Conservation (phyloP, 1,140 invertebrate genomes). For the Eumeta japonica region DNA sequence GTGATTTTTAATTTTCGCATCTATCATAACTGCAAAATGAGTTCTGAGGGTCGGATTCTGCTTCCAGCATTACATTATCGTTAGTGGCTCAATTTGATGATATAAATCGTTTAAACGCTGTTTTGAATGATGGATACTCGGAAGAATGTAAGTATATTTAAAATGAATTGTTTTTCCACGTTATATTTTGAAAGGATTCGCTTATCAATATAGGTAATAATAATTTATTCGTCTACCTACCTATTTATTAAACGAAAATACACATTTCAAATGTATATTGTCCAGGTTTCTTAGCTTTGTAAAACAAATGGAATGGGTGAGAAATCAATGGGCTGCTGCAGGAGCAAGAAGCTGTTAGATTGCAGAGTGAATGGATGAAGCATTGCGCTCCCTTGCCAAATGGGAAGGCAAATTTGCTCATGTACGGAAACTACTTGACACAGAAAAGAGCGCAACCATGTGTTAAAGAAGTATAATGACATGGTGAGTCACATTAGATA, state of each 20-base stretch:
- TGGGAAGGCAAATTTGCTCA: conserved; percentile 76
- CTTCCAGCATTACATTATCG: conserved; percentile 29
- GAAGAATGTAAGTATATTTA: conserved; percentile 67
- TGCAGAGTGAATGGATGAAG: conserved; percentile 67
- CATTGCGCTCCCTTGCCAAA: conserved; percentile 64
- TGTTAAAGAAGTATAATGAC: conserved; percentile 47
- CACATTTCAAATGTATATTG: background rate
- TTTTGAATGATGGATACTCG: conserved; percentile 63
- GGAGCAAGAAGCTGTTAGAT: conserved; percentile 66
- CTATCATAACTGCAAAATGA: conserved; percentile 25
- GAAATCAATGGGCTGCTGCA: conserved; percentile 66
- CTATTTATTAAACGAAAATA: background rate
- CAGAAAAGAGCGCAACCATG: conserved; percentile 68
- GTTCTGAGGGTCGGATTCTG: conserved; percentile 40
- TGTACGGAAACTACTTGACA: conserved; percentile 73
- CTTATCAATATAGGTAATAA: no score
- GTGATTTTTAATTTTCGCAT: background rate
- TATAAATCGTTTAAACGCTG: conserved; percentile 65
- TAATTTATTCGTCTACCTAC: no score
- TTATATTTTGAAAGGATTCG: no score
- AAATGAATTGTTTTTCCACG: no score
- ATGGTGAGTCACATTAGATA: conserved; percentile 23
- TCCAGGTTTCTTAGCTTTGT: conserved; percentile 72
- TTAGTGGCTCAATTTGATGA: conserved; percentile 62
- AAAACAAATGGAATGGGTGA: conserved; percentile 68